Conservation (phyloP, 2,113 vertebrate species). For the Astatotilapia flaviijosephi region DNA sequence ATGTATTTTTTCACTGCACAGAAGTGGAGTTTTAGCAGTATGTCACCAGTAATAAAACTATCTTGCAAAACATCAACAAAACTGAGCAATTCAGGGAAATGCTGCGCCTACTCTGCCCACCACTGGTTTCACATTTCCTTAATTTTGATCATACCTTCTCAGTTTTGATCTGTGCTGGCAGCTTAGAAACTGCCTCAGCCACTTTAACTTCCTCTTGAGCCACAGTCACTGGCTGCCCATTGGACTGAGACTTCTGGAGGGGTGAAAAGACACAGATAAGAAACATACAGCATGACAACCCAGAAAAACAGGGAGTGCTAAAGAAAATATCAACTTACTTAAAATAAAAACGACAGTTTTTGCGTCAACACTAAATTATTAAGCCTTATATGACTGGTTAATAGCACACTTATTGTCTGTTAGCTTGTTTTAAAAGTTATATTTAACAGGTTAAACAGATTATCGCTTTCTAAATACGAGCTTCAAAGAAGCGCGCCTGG, state of each 20-base stretch:
- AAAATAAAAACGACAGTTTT: not conserved
- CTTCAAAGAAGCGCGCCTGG: not conserved
- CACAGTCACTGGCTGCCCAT: conserved; percentile 79
- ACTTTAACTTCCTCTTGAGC: conserved; percentile 71
- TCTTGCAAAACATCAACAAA: not conserved
- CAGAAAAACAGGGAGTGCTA: not conserved
- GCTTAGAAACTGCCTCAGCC: conserved; percentile 62
- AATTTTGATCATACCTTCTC: conserved; percentile 75
- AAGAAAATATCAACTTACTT: not conserved
- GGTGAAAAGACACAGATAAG: not conserved
- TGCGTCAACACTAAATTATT: not conserved
- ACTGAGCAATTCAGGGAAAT: not conserved
- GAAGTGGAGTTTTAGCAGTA: not conserved
- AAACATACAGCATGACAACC: not conserved
- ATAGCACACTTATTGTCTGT: not conserved
- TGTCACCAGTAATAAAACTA: not conserved
- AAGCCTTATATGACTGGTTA: not conserved
- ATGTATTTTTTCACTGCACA: not conserved
- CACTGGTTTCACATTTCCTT: not conserved
- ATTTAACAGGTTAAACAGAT: not conserved
- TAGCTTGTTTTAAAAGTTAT: not conserved
- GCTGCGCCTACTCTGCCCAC: not conserved
- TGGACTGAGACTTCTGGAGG: conserved; percentile 74
- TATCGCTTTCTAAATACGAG: not conserved
- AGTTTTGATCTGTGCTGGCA: conserved; percentile 73